Evolutionary conservation across 2,888 invertebrate species (phyloP), one percentile per base, ranked within the genome.

Genomic region (Heliconius erato): DNA sequence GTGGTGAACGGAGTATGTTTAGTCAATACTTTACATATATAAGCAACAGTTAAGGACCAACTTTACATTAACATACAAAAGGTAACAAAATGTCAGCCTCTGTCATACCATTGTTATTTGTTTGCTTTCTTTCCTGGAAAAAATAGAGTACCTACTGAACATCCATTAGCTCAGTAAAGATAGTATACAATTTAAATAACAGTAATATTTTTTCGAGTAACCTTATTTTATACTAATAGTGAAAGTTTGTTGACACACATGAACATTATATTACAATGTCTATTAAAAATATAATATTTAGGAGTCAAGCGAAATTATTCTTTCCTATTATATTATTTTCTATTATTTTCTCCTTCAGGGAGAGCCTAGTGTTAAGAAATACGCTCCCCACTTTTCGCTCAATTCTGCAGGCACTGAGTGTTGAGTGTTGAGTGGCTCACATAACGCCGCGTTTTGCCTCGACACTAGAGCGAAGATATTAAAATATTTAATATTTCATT

Each of bases 111-210:
- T 72, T 72, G 72, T 72, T 79, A 12, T 71, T 76, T 35, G 32
- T 59, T 80, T 26, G 35, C 74, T 76, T 76, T 80, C 80, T 54
- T 80, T 80, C 80, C 35, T 16, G 54, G 76, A 80, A 80, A 76
- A 74, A 35, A 76, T 59, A 67, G 63, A 63, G 54, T 2, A 49
- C 35, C 44, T 28, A 44, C 44, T 23, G 3, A 44, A 26, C 35
- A 32, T 23, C 7, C 23, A 19, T 49, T 44, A 26, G 44, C 9
- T 9, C 14, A 72, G 14, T n/a, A n/a, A 69, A 40, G 5, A 71
- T 71, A 35, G n/a, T 71, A 40, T 72, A 72, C 16, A 26, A 72
- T 72, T 49, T 72, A 49, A 44, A 72, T 72, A 26, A 72, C 44
- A 72, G 44, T 71, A 71, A 44, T 69, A 72, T 7, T 4, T 7